Percentiles rank a stretch among this genome's conserved stretches.
Conservation (phyloP, 2,888 invertebrate genomes). For the Eupithecia vulgata region DNA sequence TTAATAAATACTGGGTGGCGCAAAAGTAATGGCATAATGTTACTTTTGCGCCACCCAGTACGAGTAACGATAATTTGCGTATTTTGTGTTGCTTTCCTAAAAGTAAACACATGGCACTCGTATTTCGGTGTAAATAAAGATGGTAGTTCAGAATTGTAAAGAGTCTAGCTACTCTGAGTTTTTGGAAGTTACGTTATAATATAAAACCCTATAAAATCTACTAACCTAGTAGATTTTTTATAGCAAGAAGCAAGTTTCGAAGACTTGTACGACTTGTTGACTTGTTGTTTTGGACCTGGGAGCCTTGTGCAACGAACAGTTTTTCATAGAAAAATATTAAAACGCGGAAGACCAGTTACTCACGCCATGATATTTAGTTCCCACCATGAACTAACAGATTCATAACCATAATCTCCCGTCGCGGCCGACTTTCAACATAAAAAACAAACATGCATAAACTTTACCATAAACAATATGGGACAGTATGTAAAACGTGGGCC, state of each 20-base stretch:
- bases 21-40: too few relatives aligned
- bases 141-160: not conserved
- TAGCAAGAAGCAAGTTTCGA: not conserved
- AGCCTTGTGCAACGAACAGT: not conserved
- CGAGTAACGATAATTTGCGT: not conserved
- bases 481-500: slow-evolving; percentile 47
- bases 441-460: slow-evolving; percentile 62
- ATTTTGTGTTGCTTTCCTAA: slow-evolving; percentile 14
- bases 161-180: too few relatives aligned
- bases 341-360: slow-evolving; percentile 15
- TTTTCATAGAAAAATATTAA: not conserved
- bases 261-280: too few relatives aligned
- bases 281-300: not conserved
- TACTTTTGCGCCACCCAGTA: too few relatives aligned
- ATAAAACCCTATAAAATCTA: too few relatives aligned
- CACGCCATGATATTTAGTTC: slow-evolving; percentile 44
- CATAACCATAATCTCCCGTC: slow-evolving; percentile 58
- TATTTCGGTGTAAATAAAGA: slow-evolving; percentile 26
- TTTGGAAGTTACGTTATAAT: too few relatives aligned
- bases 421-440: slow-evolving; percentile 69
- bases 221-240: too few relatives aligned
- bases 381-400: slow-evolving; percentile 57
- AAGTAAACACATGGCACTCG: slow-evolving; percentile 20
- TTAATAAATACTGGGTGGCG: too few relatives aligned
- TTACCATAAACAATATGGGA: slow-evolving; percentile 57